These are phyloP conservation scores for Zosterops lateralis DNA, from an alignment of 2,113 vertebrate species.

Conservation along the genomic window DNA sequence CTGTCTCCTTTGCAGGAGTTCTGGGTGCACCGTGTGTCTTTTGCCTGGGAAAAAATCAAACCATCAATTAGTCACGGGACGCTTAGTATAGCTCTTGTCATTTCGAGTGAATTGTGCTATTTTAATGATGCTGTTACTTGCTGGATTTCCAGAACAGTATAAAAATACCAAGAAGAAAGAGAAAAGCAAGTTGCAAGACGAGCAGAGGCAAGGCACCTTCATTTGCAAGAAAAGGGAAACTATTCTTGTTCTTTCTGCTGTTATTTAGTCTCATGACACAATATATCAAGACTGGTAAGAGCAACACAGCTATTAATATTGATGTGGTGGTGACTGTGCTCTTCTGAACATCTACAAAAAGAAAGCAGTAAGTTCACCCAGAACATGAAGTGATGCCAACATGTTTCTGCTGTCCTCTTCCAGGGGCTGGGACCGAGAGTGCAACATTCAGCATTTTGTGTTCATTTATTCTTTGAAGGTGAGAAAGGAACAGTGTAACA, in stretches of 20 bases:
- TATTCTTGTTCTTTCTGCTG: neutral
- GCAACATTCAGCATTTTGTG: neutral
- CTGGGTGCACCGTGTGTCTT: fast-evolving
- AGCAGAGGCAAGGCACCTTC: neutral
- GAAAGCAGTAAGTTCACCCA: neutral
- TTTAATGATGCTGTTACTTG: neutral
- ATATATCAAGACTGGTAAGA: neutral
- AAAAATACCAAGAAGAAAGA: neutral
- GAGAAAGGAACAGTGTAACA: neutral
- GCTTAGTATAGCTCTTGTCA: neutral
- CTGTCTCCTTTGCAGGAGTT: neutral
- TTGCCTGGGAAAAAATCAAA: neutral
- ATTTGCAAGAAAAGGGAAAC: neutral
- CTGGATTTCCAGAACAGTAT: neutral
- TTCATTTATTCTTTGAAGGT: neutral
- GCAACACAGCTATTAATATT: fast-evolving
- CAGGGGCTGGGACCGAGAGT: neutral
- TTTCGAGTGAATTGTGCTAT: neutral
- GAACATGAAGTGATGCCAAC: neutral
- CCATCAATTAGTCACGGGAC: neutral
- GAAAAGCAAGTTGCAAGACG: neutral
- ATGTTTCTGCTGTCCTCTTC: neutral
- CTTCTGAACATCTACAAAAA: neutral
- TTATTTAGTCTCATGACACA: neutral
- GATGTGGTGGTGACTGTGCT: neutral